Conservation (phyloP, 2,888 invertebrate genomes). For the Zaprionus obscuricornis region DNA sequence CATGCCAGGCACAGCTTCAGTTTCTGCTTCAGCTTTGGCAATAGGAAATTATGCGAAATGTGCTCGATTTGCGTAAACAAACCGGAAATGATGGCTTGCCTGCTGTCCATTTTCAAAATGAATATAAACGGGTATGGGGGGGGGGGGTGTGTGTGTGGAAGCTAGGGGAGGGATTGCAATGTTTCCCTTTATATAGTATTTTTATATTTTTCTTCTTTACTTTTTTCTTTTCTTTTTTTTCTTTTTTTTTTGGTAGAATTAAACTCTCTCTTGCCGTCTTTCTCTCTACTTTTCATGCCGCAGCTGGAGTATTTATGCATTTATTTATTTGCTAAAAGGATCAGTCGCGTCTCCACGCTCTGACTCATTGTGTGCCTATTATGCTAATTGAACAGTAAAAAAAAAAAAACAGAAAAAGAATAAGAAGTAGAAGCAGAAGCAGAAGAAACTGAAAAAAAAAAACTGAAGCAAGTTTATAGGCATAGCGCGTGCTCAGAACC, state of each 20-base stretch:
- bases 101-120: slow-evolving; percentile 70
- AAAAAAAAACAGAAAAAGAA: slow-evolving; percentile 26
- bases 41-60: slow-evolving; percentile 80
- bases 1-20: slow-evolving; percentile 64
- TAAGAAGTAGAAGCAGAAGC: too few relatives aligned
- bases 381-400: slow-evolving; percentile 81
- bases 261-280: too few relatives aligned
- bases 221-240: background rate
- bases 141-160: background rate
- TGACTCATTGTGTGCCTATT: slow-evolving; percentile 70
- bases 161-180: background rate
- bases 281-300: slow-evolving; percentile 8
- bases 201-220: too few relatives aligned
- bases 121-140: slow-evolving; percentile 25
- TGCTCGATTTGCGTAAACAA: slow-evolving; percentile 80
- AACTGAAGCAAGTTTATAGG: slow-evolving; percentile 63
- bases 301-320: slow-evolving; percentile 71
- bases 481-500: slow-evolving; percentile 65
- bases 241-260: background rate
- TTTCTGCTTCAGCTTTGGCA: slow-evolving; percentile 51
- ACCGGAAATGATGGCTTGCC: slow-evolving; percentile 78
- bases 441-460: slow-evolving; percentile 6
- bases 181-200: too few relatives aligned
- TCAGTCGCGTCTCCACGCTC: slow-evolving; percentile 61
- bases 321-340: slow-evolving; percentile 76